A percentile compares a stretch with the other conserved stretches of the same genome.
phyloP scores from a whole-genome alignment of 1,140 invertebrate genomes.

The Rhagoletis zephyria region DNA sequence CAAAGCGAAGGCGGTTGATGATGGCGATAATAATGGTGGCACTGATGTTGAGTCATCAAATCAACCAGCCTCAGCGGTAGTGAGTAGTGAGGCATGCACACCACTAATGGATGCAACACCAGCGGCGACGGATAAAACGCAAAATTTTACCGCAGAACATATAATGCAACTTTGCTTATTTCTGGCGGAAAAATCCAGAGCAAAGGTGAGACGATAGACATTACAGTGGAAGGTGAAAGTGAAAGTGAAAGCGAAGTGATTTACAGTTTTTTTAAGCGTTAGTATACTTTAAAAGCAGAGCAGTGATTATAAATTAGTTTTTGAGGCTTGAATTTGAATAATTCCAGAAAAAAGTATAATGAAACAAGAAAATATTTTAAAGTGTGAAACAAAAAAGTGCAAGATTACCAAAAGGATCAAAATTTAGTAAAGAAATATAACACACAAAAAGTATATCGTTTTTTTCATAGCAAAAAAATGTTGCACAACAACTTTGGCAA shows the following conservation, averaged over 20 bases:
- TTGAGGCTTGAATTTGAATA: too few relatives aligned
- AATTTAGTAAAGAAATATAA: too few relatives aligned
- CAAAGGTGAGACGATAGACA: slow-evolving; percentile 52
- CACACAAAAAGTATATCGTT: too few relatives aligned
- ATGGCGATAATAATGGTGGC: background rate
- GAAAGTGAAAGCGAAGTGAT: background rate
- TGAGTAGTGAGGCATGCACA: background rate
- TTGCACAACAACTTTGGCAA: too few relatives aligned
- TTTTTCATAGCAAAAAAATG: too few relatives aligned
- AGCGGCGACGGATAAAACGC: slow-evolving; percentile 52
- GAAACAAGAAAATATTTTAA: background rate
- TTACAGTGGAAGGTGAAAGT: background rate
- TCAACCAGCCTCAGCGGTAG: slow-evolving; percentile 33
- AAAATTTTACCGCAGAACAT: slow-evolving; percentile 60
- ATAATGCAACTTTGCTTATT: slow-evolving; percentile 67
- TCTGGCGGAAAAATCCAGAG: slow-evolving; percentile 65
- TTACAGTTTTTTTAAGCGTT: too few relatives aligned
- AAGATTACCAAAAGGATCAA: too few relatives aligned
- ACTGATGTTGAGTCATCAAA: slow-evolving; percentile 54
- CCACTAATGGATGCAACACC: slow-evolving; percentile 53
- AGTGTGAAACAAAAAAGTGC: too few relatives aligned
- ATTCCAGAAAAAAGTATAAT: too few relatives aligned
- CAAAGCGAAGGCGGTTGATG: slow-evolving; percentile 34
- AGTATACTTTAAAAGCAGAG: too few relatives aligned
- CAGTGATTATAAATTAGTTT: too few relatives aligned